Evolutionary conservation across 2,113 vertebrate genomes (phyloP).

Genomic region (Rhinolophus sinicus): DNA sequence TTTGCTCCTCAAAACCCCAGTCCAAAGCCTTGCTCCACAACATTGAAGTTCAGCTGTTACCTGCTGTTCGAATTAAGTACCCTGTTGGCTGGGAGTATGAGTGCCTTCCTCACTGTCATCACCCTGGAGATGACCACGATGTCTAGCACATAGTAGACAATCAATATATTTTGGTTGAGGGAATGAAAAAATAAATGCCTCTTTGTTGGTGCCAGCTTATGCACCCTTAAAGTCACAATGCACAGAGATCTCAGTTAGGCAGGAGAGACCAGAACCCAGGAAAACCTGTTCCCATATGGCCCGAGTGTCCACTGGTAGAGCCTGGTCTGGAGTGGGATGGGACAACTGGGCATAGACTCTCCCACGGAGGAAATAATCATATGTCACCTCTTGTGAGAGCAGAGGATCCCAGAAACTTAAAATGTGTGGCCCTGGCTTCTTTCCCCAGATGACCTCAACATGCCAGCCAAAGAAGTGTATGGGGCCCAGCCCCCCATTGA

Average conservation of each 20-base stretch:
- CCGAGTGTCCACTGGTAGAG: neutral
- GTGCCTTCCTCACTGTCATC: neutral
- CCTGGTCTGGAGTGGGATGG: neutral
- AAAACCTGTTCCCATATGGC: neutral
- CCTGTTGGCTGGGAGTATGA: neutral
- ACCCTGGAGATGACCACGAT: conserved; percentile 23
- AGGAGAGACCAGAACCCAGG: conserved; percentile 20
- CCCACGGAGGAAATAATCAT: neutral
- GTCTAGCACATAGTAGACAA: neutral
- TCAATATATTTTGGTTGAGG: neutral
- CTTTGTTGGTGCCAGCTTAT: neutral
- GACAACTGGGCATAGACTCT: neutral
- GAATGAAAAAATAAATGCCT: neutral
- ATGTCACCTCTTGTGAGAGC: neutral
- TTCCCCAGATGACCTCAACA: conserved; percentile 94
- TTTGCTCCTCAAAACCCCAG: neutral
- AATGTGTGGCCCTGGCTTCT: neutral
- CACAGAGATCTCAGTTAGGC: neutral
- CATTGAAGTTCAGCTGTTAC: neutral
- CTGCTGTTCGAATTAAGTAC: neutral
- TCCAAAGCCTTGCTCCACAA: neutral
- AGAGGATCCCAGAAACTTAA: neutral
- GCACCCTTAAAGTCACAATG: neutral
- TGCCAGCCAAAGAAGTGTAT: conserved; percentile 95
- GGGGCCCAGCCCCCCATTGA: conserved; percentile 96